These are phyloP conservation scores for Helobdella robusta DNA, from an alignment of 2,888 invertebrate species.

Conservation along the genomic window DNA sequence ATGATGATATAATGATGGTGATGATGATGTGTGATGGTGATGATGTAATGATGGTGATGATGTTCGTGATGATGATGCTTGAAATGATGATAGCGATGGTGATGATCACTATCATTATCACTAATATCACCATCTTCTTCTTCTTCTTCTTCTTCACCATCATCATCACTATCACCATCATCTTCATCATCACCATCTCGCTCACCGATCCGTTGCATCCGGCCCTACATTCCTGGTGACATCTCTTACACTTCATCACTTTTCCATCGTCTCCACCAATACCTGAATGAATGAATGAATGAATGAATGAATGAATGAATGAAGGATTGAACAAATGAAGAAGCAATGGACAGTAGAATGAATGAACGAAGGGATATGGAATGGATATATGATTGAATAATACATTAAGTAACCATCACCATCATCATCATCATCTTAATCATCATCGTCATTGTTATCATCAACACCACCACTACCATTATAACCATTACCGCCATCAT, in stretches of 20 bases:
- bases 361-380: no score
- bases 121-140: background rate
- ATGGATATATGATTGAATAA: no score
- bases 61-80: background rate
- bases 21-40: background rate
- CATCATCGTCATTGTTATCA: no score
- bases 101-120: background rate
- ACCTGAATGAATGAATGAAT: no score
- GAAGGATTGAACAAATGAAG: no score
- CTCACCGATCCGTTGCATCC: conserved; percentile 70
- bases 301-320: no score
- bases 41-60: background rate
- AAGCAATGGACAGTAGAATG: no score
- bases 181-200: background rate
- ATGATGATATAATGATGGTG: background rate
- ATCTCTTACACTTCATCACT: conserved; percentile 81
- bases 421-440: background rate
- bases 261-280: no score
- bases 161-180: background rate
- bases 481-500: background rate
- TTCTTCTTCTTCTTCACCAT: background rate
- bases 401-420: no score
- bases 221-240: conserved; percentile 72
- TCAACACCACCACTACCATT: no score
- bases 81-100: background rate